Evolutionary conservation across 2,797 vertebrate genomes (phyloP).

Genomic region (Sarcophilus harrisii): DNA sequence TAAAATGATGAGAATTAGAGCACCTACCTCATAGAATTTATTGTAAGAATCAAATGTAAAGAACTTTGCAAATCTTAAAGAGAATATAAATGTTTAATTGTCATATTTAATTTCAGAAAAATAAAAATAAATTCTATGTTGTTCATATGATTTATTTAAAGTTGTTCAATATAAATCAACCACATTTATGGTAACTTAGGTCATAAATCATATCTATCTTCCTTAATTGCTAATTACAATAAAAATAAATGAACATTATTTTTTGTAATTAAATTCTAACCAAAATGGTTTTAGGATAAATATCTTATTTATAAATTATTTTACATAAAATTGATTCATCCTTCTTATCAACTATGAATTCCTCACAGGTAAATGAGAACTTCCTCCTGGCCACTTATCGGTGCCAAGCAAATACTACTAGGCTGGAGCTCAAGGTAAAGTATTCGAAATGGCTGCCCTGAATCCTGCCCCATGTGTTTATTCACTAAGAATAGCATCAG

Average conservation of each 20-base stretch:
- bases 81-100: not conserved
- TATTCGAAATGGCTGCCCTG: constrained; percentile 3
- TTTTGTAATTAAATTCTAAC: not conserved
- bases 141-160: not conserved
- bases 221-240: not conserved
- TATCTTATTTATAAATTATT: constrained; percentile 12
- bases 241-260: not conserved
- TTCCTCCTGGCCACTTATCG: constrained; percentile 98
- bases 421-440: constrained; percentile 96
- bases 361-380: constrained; percentile 93
- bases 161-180: not conserved
- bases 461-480: not conserved
- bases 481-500: not conserved
- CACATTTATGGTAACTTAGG: not conserved
- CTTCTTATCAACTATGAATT: constrained; percentile 58
- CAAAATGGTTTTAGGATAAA: not conserved
- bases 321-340: constrained; percentile 25
- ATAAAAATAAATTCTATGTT: not conserved
- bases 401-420: constrained; percentile 97
- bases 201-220: not conserved
- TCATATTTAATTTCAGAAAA: not conserved
- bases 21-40: not conserved
- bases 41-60: not conserved
- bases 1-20: not conserved
- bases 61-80: not conserved